Base-by-base conservation (phyloP, 2,113 vertebrate genomes). In the Melanerpes aurifrons region DNA sequence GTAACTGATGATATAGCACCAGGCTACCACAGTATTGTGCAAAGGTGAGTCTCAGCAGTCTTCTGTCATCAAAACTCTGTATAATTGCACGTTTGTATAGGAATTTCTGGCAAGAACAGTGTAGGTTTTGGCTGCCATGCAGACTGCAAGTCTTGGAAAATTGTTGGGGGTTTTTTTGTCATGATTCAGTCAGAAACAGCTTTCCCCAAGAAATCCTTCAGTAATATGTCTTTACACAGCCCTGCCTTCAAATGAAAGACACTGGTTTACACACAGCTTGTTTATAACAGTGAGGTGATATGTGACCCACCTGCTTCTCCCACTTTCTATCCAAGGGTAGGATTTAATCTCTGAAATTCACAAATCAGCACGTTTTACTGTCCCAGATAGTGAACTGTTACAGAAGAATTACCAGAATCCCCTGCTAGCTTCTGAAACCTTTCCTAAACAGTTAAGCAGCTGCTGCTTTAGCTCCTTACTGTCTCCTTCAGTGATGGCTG, bases 1-100 rank as follows among this genome's bases (percentile, higher is more conserved):
- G 99, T 99, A 86, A 99, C 99, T 31, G 99, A 99, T 25, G 99
- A 99, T 95, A 99, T 99, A 93, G 99, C 99, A 54, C 99, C 99
- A 47, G 99, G 99, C 82, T 99, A 99, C 94, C 99, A 99, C 96
- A 99, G 99, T 97, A 99, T 99, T 29, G 99, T 99, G 58, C 99
- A 99, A 97, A 99, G 99, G 99, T 99, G 95, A 98, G 69, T 67
- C 45, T 72, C 32, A 29, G 37, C 68, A 69, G 12, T 45, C 24
- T 47, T 82, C 26, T 62, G 7, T 72, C 50, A 31, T 25, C 32
- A 40, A 21, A 82, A 62, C 10, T 85, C 16, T 31, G 3, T 66
- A 3, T 71, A 9, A 74, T 70, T 77, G 32, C 9, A 6, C 40
- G 11, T 86, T 73, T 80, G 5, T 68, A 9, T 58, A 37, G 35